A percentile compares a stretch with the other conserved stretches of the same genome.
These are phyloP conservation scores for Leptinotarsa defecta DNA, from an alignment of 1,140 invertebrate genomes.

Conservation along the genomic window DNA sequence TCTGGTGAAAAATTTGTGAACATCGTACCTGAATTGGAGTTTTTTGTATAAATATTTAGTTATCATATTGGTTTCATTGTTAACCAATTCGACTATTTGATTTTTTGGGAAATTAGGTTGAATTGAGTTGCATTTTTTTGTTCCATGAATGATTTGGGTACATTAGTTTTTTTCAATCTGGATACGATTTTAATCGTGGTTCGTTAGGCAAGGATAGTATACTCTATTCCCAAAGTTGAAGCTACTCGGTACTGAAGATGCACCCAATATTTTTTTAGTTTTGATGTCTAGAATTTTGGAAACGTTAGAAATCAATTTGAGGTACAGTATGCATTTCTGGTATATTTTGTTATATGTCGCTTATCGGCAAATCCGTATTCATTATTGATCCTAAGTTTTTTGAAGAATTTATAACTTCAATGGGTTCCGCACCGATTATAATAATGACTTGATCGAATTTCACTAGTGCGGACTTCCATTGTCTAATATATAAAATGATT, in stretches of 20 bases:
- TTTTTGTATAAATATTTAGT: too few species aligned
- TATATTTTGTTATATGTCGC: neutral
- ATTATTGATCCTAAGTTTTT: neutral
- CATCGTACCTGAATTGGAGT: too few species aligned
- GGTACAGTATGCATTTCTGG: neutral
- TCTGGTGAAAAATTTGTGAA: too few species aligned
- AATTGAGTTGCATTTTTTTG: neutral
- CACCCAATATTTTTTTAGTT: neutral
- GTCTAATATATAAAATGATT: too few species aligned
- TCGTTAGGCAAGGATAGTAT: neutral
- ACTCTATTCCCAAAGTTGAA: neutral
- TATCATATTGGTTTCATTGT: too few species aligned
- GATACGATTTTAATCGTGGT: neutral
- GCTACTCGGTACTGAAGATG: neutral
- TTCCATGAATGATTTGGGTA: neutral
- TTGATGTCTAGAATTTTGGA: neutral
- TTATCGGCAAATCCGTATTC: neutral
- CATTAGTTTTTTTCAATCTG: neutral
- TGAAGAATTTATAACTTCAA: neutral
- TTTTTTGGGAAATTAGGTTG: too few species aligned
- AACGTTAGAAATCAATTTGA: neutral
- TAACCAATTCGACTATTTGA: too few species aligned
- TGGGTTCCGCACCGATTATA: neutral
- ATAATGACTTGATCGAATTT: neutral
- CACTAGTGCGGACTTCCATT: too few species aligned